phyloP scores from a whole-genome alignment of 2,113 vertebrate genomes.

The Triplophysa siluroides region DNA sequence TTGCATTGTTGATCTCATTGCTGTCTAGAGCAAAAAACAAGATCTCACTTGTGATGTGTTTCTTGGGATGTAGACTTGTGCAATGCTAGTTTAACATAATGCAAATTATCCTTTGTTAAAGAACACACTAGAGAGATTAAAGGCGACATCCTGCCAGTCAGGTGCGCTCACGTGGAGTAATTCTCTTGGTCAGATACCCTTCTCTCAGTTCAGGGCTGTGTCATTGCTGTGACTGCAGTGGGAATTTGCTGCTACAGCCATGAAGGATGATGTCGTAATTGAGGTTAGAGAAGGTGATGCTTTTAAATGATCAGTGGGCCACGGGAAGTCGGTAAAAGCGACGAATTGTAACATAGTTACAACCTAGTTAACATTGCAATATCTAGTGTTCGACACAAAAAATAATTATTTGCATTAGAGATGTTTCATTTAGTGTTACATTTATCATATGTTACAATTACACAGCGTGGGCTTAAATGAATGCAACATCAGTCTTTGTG shows the following conservation, averaged over 20 bases:
- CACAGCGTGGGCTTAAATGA: too few species aligned
- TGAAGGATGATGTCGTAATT: conserved; percentile 23
- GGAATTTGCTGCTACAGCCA: conserved; percentile 13
- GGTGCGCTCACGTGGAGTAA: conserved; percentile 7
- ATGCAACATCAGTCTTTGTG: too few species aligned
- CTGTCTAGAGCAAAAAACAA: too few species aligned
- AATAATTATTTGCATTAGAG: too few species aligned
- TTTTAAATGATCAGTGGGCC: background rate
- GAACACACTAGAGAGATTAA: background rate
- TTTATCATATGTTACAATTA: too few species aligned
- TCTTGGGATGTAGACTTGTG: too few species aligned
- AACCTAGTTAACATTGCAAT: too few species aligned
- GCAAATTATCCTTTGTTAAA: background rate
- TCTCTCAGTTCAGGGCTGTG: conserved; percentile 19
- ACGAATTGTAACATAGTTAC: too few species aligned
- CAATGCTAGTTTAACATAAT: background rate
- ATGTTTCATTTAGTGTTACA: too few species aligned
- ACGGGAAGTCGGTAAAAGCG: background rate
- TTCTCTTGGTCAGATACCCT: conserved; percentile 4
- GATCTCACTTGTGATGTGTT: too few species aligned
- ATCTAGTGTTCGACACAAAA: too few species aligned
- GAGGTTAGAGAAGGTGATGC: conserved; percentile 21
- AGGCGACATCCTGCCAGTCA: conserved; percentile 19
- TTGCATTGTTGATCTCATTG: too few species aligned
- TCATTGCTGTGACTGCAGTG: conserved; percentile 2